These are phyloP conservation scores for Microcebus tavaratra DNA, from an alignment of 2,113 vertebrate genomes.

Conservation along the genomic window DNA sequence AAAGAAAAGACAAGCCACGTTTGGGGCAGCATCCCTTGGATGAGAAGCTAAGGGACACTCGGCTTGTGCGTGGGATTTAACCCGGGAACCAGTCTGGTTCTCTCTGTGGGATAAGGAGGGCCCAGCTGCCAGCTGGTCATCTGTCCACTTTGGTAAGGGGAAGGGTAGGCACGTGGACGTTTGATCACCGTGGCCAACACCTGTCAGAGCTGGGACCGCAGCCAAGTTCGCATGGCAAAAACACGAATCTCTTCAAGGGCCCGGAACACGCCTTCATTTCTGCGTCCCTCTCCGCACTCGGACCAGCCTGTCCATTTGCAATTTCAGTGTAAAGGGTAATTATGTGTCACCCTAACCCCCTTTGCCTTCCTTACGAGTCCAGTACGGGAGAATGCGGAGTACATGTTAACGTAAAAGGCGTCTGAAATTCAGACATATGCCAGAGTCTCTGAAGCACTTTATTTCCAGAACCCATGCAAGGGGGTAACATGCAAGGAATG, in stretches of 20 bases:
- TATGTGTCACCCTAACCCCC: not conserved
- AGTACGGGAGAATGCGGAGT: not conserved
- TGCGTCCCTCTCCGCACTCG: fast-evolving
- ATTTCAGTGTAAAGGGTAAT: not conserved
- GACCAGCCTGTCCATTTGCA: fast-evolving
- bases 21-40: no score
- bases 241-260: not conserved
- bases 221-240: not conserved
- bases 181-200: not conserved
- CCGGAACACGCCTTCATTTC: not conserved
- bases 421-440: not conserved
- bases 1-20: not conserved
- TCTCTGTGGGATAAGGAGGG: not conserved
- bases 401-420: not conserved
- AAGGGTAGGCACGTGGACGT: not conserved
- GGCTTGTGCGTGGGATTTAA: fast-evolving
- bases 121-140: not conserved
- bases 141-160: not conserved
- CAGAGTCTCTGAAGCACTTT: not conserved
- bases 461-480: not conserved
- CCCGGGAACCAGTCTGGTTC: not conserved
- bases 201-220: not conserved
- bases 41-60: not conserved
- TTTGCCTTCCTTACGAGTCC: not conserved
- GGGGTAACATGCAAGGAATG: fast-evolving